Conservation (phyloP, 2,113 vertebrate species). For the Cercopithecus mona region DNA sequence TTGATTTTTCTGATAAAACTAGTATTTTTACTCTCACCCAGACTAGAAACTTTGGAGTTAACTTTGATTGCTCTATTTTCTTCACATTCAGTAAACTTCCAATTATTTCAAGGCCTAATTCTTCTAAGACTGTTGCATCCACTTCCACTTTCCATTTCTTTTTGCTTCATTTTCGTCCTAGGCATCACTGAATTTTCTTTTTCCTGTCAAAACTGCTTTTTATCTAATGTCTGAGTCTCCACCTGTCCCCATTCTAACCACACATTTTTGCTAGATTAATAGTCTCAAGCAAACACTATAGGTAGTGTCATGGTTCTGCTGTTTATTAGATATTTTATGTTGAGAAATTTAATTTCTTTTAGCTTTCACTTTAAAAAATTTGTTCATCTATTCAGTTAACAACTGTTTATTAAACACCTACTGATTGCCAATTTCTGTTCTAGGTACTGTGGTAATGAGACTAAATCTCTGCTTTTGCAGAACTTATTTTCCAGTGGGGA, state of each 20-base stretch:
- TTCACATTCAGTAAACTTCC: neutral
- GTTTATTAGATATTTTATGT: slow-evolving; percentile 2
- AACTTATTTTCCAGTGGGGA: neutral
- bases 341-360: slow-evolving; percentile 6
- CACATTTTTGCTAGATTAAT: neutral
- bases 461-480: neutral
- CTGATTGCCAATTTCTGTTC: neutral
- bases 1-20: neutral
- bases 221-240: neutral
- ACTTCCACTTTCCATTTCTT: neutral
- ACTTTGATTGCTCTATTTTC: neutral
- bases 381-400: neutral
- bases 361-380: neutral
- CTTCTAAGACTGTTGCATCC: neutral
- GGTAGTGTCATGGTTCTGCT: neutral
- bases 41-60: neutral
- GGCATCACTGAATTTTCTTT: neutral
- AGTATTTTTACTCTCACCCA: neutral
- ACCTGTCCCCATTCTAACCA: neutral
- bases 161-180: neutral
- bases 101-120: neutral
- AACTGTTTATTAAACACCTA: neutral
- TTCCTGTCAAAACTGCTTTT: neutral
- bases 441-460: neutral
- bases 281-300: neutral